Conservation (phyloP, 2,888 invertebrate species). For the Harmothoe impar region DNA sequence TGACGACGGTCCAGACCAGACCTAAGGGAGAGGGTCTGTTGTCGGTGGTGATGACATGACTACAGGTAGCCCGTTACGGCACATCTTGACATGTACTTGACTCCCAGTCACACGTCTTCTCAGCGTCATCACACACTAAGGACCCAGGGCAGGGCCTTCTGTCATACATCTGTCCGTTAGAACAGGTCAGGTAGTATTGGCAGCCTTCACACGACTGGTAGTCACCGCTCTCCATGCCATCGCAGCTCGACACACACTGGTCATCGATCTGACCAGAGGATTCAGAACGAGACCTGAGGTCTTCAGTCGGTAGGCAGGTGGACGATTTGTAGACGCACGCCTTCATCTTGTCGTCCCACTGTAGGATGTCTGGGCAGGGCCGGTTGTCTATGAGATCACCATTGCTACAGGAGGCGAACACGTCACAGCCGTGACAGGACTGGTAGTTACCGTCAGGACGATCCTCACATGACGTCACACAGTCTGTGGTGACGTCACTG, state of each 20-base stretch:
- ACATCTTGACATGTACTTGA: too few relatives aligned
- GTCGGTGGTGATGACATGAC: slow-evolving; percentile 70
- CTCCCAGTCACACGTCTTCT: too few relatives aligned
- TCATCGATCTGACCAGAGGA: too few relatives aligned
- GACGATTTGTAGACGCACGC: too few relatives aligned
- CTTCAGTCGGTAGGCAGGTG: not conserved
- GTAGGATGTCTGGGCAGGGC: not conserved
- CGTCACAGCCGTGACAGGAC: not conserved
- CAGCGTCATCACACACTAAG: too few relatives aligned
- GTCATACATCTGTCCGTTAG: not conserved
- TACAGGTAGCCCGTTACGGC: slow-evolving; percentile 73
- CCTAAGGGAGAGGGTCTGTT: not conserved
- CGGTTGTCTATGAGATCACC: not conserved
- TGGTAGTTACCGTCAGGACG: slow-evolving; percentile 18
- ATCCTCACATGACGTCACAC: not conserved
- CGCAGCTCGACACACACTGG: not conserved
- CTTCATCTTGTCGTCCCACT: too few relatives aligned
- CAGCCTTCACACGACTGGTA: not conserved
- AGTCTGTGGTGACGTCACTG: not conserved
- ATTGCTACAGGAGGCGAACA: not conserved
- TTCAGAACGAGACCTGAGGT: too few relatives aligned
- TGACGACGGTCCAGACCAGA: too few relatives aligned
- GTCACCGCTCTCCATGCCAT: not conserved
- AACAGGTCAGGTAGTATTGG: not conserved
- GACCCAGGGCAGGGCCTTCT: too few relatives aligned